phyloP scores from a whole-genome alignment of 1,140 invertebrate species.

The Pectinophora gossypiella region DNA sequence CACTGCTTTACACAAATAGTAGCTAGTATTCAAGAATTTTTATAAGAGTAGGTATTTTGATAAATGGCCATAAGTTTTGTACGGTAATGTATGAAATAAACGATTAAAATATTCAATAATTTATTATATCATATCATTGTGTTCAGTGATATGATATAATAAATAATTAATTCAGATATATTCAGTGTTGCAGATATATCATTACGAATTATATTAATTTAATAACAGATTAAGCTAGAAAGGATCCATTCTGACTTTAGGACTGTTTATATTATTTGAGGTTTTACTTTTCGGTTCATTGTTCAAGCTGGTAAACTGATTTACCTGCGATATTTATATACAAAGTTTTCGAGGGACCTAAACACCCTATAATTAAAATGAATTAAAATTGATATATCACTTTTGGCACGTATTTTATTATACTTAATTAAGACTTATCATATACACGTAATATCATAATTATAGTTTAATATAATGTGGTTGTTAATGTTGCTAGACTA shows the following conservation, averaged over 20 bases:
- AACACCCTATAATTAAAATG: no score
- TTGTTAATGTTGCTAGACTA: conserved; percentile 2
- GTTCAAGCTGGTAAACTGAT: no score
- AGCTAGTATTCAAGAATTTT: neutral
- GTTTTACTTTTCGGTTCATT: no score
- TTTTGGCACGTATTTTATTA: neutral
- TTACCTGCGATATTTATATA: no score
- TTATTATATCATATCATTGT: neutral
- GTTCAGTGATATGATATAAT: no score
- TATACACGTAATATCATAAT: neutral
- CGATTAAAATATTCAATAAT: neutral
- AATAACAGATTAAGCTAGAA: no score
- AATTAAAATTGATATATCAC: no score
- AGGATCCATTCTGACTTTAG: no score
- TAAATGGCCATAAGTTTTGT: neutral
- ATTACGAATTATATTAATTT: no score
- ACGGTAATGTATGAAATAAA: neutral
- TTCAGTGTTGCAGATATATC: neutral
- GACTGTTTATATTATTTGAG: no score
- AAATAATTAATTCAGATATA: no score
- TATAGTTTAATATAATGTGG: neutral
- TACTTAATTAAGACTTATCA: neutral
- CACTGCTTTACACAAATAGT: neutral
- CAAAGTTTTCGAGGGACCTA: no score
- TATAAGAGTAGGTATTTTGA: neutral